Base-by-base conservation (phyloP, 2,888 invertebrate genomes). In the Caradrina clavipalpis region DNA sequence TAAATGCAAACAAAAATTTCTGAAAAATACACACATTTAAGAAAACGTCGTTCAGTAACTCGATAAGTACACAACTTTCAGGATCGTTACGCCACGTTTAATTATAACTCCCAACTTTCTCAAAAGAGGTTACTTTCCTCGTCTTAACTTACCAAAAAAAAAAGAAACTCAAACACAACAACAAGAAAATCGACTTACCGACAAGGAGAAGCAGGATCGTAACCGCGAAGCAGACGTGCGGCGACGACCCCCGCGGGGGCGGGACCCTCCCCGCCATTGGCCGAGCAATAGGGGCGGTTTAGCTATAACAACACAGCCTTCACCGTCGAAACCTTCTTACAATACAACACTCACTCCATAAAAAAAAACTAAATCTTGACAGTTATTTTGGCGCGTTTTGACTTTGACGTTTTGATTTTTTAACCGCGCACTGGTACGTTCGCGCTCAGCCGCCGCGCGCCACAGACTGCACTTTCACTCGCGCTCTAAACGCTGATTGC, bases 181-280 rank as follows among this genome's bases (percentile, higher is more conserved):
- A 73, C 64, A 84, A 77, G 77, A 84, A 88, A 87, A 87, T 85
- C 70, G 81, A 95, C 95, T 95, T 91, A 95, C 95, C 95, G 82
- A 84, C 88, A 64, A 91, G 82, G 73, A 94, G 81, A 76, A 95
- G 88, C 77, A 92, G 86, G 68, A 93, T 87, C 78, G 78, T 69
- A 80, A 91, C 83, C 79, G 87, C 88, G 80, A 91, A 84, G 73
- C 87, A 82, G 82, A 86, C 82, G 69, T 85, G 87, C 87, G 88
- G 87, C 90, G 87, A 78, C 86, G 87, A 78, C 86, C 91, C 92
- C 90, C 88, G 87, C 88, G 92, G 91, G 93, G 95, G 95, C 95
- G 95, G 87, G 75, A 83, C 91, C 94, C 89, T 81, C 82, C 84
- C 88, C 94, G 90, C 88, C 95, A 95, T 95, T 95, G 95, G 95